Evolutionary conservation across 1,140 invertebrate genomes (phyloP).

Genomic region (Diorhabda elongata): DNA sequence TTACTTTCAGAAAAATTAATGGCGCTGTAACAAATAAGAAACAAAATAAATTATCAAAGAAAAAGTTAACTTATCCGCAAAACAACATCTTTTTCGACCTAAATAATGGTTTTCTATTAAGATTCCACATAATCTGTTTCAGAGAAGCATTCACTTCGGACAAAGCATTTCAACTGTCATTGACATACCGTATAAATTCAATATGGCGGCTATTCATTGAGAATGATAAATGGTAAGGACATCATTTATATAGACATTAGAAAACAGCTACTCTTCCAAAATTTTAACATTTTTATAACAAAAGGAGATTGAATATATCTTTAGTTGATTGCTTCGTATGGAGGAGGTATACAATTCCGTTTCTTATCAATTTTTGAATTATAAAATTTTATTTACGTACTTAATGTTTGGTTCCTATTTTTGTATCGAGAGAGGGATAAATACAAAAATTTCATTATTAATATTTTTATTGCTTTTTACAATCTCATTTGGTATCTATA

Average conservation of each 20-base stretch:
- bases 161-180: conserved; percentile 20
- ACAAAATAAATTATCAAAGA: conserved; percentile 5
- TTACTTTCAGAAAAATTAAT: conserved; percentile 1
- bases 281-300: no score
- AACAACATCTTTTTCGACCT: conserved; percentile 13
- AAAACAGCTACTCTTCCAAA: no score
- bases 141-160: conserved; percentile 15
- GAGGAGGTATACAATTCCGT: no score
- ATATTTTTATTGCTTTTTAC: no score
- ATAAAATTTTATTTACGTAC: no score
- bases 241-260: conserved; percentile 9
- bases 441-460: no score
- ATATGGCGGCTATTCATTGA: conserved; percentile 14
- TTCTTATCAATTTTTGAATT: no score
- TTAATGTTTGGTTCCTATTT: no score
- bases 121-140: conserved; percentile 18
- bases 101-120: conserved; percentile 18
- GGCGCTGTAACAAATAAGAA: neutral
- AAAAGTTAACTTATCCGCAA: conserved; percentile 7
- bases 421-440: no score
- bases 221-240: conserved; percentile 18
- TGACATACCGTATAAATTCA: conserved; percentile 20
- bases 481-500: no score
- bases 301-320: no score
- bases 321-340: no score